Evolutionary conservation across 2,888 invertebrate genomes (phyloP).

Genomic region (Pedicia rivosa): DNA sequence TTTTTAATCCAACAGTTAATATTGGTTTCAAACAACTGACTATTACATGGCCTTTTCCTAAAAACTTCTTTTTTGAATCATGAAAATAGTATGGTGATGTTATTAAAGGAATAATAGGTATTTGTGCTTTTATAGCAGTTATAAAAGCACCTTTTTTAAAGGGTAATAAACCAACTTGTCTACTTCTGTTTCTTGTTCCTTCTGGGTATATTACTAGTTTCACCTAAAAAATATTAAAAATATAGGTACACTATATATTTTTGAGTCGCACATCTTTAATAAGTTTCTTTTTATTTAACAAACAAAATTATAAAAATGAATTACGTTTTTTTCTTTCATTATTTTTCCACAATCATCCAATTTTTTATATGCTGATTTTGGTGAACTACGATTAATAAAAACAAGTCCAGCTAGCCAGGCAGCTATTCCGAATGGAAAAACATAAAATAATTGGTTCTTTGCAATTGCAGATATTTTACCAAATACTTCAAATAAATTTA

Average conservation of each 20-base stretch:
- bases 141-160: conserved; percentile 90
- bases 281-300: not conserved
- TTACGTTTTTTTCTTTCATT: conserved; percentile 1
- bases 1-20: not conserved
- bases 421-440: conserved; percentile 71
- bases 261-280: conserved; percentile 19
- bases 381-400: conserved; percentile 53
- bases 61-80: conserved; percentile 3
- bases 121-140: conserved; percentile 59
- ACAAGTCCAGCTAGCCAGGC: conserved; percentile 80
- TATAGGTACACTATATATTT: too few species aligned
- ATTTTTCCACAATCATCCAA: conserved; percentile 4
- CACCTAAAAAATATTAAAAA: too few species aligned
- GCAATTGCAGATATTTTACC: conserved; percentile 66
- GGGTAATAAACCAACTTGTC: conserved; percentile 43
- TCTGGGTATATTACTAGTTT: conserved; percentile 74
- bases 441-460: conserved; percentile 67
- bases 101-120: conserved; percentile 71
- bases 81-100: conserved; percentile 34
- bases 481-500: conserved; percentile 32
- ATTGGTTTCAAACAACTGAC: not conserved
- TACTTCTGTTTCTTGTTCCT: conserved; percentile 59
- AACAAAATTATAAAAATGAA: conserved; percentile 15
- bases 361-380: conserved; percentile 2
- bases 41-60: not conserved